Conservation (phyloP, 1,140 invertebrate species). For the Chironomus tepperi region DNA sequence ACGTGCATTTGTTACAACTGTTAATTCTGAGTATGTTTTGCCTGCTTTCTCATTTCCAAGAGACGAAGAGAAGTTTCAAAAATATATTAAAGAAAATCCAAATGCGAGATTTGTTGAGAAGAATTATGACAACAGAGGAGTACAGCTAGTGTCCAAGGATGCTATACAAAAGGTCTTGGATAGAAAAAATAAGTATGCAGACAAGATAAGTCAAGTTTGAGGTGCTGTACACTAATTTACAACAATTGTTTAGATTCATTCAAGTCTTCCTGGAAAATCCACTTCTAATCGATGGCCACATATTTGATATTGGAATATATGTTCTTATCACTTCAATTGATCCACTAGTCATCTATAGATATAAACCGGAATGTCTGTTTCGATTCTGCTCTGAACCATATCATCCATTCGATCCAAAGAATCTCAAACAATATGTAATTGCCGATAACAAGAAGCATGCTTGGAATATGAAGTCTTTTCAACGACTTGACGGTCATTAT, state of each 20-base stretch:
- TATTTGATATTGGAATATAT: constrained; percentile 94
- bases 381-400: constrained; percentile 81
- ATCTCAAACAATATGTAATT: constrained; percentile 81
- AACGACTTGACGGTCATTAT: constrained; percentile 59
- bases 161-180: constrained; percentile 62
- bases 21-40: constrained; percentile 63
- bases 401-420: constrained; percentile 71
- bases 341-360: constrained; percentile 77
- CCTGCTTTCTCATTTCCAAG: constrained; percentile 74
- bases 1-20: constrained; percentile 66
- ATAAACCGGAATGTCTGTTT: constrained; percentile 77
- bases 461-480: constrained; percentile 81
- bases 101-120: constrained; percentile 76
- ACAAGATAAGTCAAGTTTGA: not conserved
- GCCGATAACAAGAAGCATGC: constrained; percentile 84
- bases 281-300: constrained; percentile 67
- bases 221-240: too few relatives aligned
- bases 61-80: constrained; percentile 57
- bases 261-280: constrained; percentile 78
- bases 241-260: constrained; percentile 68
- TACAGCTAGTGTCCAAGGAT: constrained; percentile 60
- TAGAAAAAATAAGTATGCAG: constrained; percentile 29
- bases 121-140: constrained; percentile 78
- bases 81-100: constrained; percentile 56
- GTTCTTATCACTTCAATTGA: constrained; percentile 79